Evolutionary conservation across 2,888 invertebrate genomes (phyloP).

Genomic region (Xiphydria camelus): DNA sequence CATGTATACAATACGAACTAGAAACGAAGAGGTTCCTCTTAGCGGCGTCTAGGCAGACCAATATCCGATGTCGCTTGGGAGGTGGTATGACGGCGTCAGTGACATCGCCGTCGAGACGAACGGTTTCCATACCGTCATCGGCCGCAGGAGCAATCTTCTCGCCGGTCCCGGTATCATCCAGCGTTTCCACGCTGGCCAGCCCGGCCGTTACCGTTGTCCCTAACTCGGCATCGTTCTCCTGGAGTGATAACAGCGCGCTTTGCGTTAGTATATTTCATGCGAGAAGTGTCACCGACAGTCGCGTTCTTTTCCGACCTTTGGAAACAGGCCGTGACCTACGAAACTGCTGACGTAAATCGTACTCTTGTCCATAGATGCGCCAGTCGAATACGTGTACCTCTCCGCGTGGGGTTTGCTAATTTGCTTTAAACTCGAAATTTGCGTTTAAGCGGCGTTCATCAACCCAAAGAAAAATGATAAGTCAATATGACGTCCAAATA

Average conservation of each 20-base stretch:
- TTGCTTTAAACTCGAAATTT: too few relatives aligned
- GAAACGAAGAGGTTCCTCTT: conserved; percentile 67
- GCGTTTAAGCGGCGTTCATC: too few relatives aligned
- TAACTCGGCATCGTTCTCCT: conserved; percentile 60
- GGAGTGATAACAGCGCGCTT: conserved; percentile 11
- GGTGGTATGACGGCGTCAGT: conserved; percentile 50
- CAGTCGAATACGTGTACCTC: too few relatives aligned
- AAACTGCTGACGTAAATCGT: conserved; percentile 31
- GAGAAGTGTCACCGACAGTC: not conserved
- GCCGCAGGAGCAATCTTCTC: conserved; percentile 61
- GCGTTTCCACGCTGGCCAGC: conserved; percentile 79
- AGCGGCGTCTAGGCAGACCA: conserved; percentile 38
- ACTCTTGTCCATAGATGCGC: conserved; percentile 28
- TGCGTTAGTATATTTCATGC: not conserved
- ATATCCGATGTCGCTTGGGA: conserved; percentile 43
- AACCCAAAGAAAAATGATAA: too few relatives aligned
- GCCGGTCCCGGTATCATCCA: conserved; percentile 75
- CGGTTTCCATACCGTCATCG: conserved; percentile 75
- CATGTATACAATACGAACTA: conserved; percentile 55
- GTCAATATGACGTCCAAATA: too few relatives aligned
- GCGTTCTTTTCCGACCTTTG: conserved; percentile 17
- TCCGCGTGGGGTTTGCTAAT: too few relatives aligned
- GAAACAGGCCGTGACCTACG: conserved; percentile 26
- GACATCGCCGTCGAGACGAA: conserved; percentile 66
- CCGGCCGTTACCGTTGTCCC: conserved; percentile 68